A percentile compares a stretch with the other conserved stretches of the same genome.
Evolutionary conservation across 1,140 invertebrate species (phyloP).

Genomic region (Lepidurus couesii): DNA sequence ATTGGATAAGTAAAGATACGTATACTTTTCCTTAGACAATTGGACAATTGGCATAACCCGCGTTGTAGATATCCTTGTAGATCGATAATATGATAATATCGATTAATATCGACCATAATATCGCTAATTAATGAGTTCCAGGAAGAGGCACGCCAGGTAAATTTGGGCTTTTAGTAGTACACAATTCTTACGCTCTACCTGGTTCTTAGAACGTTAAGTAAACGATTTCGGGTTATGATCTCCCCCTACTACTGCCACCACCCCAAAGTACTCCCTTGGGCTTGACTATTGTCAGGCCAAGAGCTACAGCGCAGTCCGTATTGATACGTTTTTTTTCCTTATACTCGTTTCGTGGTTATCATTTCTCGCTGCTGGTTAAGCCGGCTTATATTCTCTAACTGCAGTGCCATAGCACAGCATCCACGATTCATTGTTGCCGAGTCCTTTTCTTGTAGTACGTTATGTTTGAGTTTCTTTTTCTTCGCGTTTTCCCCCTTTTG

Average conservation of each 20-base stretch:
- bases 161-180: too few relatives aligned
- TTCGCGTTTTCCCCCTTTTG: background rate
- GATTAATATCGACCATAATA: too few relatives aligned
- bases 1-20: too few relatives aligned
- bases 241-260: background rate
- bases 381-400: background rate
- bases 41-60: too few relatives aligned
- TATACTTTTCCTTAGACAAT: too few relatives aligned
- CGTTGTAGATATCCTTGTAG: too few relatives aligned
- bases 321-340: background rate
- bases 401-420: background rate
- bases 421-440: background rate
- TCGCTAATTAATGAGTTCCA: too few relatives aligned
- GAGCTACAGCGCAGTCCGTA: background rate
- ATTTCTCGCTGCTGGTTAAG: background rate
- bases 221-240: background rate
- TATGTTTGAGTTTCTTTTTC: background rate
- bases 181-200: background rate
- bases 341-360: conserved; percentile 4
- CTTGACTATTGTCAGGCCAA: background rate
- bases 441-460: too few relatives aligned
- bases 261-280: background rate
- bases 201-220: background rate
- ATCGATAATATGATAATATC: too few relatives aligned
- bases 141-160: too few relatives aligned